These are phyloP conservation scores for Nothoprocta perdicaria DNA, from an alignment of 2,113 vertebrate species.

Conservation along the genomic window DNA sequence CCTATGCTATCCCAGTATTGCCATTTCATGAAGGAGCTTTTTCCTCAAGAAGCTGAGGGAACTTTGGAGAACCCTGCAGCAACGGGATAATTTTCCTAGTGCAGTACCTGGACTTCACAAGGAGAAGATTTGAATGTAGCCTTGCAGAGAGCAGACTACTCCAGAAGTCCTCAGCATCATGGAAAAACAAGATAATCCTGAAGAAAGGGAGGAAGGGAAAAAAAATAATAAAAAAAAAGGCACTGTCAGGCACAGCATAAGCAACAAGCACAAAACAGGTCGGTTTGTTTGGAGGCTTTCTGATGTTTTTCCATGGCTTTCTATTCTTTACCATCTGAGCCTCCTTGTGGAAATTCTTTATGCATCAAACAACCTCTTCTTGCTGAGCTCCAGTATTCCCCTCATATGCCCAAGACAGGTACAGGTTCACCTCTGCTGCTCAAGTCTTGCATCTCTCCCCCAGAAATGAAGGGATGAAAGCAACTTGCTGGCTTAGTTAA, in stretches of 20 bases:
- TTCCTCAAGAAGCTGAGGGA: slow-evolving; percentile 29
- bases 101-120: neutral
- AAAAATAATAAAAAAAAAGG: neutral
- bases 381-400: neutral
- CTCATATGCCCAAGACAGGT: neutral
- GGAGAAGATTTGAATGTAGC: neutral
- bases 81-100: neutral
- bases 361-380: neutral
- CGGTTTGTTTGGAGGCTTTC: neutral
- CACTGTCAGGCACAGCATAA: neutral
- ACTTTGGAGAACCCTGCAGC: neutral
- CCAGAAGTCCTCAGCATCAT: neutral
- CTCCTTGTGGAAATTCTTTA: neutral
- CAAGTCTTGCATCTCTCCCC: neutral
- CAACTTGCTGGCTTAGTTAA: neutral
- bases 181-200: neutral
- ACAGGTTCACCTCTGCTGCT: neutral
- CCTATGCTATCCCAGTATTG: slow-evolving; percentile 54
- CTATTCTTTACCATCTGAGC: neutral
- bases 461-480: neutral
- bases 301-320: neutral
- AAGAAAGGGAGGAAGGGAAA: too few species aligned
- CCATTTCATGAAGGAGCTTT: slow-evolving; percentile 61
- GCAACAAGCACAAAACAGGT: neutral
- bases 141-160: neutral